Conservation (phyloP, 2,113 vertebrate genomes). For the Melanerpes formicivorus region DNA sequence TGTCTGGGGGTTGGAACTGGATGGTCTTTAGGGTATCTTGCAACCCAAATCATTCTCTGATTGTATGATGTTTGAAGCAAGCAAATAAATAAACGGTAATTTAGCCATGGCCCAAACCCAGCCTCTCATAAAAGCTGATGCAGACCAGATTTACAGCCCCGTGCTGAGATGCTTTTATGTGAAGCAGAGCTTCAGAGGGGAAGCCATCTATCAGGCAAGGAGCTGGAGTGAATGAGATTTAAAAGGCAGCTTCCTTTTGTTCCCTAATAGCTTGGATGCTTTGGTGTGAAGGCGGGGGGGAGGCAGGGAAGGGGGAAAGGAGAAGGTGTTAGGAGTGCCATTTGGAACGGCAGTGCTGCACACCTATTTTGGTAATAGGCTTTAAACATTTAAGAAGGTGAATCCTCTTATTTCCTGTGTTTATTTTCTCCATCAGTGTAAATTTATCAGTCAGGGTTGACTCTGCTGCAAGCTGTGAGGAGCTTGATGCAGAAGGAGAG, state of each 20-base stretch:
- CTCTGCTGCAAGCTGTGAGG: constrained; percentile 1
- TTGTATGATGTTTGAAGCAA: not conserved
- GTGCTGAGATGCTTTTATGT: constrained; percentile 74
- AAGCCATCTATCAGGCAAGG: constrained; percentile 72
- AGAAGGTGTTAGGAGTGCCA: constrained; percentile 69
- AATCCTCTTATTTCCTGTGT: constrained; percentile 66
- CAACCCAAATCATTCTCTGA: no score
- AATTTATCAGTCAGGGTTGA: constrained; percentile 45
- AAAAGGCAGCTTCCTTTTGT: constrained; percentile 78
- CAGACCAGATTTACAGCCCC: constrained; percentile 75
- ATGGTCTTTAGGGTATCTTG: no score
- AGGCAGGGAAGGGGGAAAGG: constrained; percentile 46
- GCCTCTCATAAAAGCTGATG: constrained; percentile 72
- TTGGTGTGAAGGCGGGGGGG: constrained; percentile 59
- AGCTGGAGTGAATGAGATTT: constrained; percentile 71
- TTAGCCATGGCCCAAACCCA: constrained; percentile 57
- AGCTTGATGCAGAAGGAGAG: not conserved
- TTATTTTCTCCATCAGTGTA: constrained; percentile 17
- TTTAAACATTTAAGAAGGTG: constrained; percentile 72
- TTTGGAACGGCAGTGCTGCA: constrained; percentile 41
- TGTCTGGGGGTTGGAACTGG: no score
- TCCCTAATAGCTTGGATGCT: constrained; percentile 74
- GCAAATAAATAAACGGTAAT: constrained; percentile 67
- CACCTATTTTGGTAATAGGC: constrained; percentile 73
- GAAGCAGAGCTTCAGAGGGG: constrained; percentile 69